A percentile compares a stretch with the other conserved stretches of the same genome.
These are phyloP conservation scores for Samia ricini DNA, from an alignment of 1,140 invertebrate genomes.

Conservation along the genomic window DNA sequence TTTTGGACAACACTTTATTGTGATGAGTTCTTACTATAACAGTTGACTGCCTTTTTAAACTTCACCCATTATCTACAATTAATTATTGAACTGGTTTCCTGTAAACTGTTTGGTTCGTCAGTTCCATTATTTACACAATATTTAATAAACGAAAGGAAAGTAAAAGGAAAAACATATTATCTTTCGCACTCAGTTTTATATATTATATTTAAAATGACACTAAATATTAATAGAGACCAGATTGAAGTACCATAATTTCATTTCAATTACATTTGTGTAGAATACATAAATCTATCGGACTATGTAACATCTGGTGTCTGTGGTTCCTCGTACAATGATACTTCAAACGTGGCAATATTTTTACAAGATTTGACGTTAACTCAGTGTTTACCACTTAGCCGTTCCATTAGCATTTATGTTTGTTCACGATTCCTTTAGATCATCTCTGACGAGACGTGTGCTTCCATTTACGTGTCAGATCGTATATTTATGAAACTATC, in stretches of 20 bases:
- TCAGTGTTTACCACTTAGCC: conserved; percentile 28
- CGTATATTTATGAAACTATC: neutral
- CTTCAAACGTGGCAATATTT: conserved; percentile 9
- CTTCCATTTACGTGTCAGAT: neutral
- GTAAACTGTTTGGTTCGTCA: no score
- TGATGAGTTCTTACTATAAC: no score
- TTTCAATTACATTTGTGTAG: neutral
- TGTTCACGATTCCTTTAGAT: conserved; percentile 51
- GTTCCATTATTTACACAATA: no score
- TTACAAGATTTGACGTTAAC: conserved; percentile 18
- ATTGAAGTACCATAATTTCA: neutral
- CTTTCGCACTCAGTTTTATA: no score
- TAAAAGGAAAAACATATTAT: no score
- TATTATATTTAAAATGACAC: no score
- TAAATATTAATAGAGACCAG: no score
- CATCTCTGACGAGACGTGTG: conserved; percentile 11
- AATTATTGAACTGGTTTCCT: no score
- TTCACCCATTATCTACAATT: no score
- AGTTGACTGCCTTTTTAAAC: no score
- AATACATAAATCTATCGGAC: conserved; percentile 6
- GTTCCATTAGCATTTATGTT: conserved; percentile 31
- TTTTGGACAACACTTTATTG: no score
- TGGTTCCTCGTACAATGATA: neutral
- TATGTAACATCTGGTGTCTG: neutral
- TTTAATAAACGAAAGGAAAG: no score